Conservation (phyloP, 2,113 vertebrate species). For the Aix galericulata region DNA sequence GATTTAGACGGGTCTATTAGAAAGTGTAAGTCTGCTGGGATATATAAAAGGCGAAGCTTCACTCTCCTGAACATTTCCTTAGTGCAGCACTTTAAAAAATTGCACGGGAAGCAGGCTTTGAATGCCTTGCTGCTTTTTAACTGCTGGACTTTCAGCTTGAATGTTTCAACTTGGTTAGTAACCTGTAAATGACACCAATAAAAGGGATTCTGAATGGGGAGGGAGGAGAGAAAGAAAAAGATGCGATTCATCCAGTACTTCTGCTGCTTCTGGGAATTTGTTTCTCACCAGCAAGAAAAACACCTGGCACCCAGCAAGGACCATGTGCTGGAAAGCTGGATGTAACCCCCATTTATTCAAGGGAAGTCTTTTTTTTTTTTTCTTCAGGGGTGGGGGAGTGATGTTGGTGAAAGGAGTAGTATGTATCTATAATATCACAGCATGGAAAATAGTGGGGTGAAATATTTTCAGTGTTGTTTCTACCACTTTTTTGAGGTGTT, state of each 20-base stretch:
- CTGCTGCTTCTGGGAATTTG: background rate
- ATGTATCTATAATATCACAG: background rate
- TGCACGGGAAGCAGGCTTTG: slow-evolving; percentile 31
- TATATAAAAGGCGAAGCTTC: slow-evolving; percentile 58
- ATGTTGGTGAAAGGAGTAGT: background rate
- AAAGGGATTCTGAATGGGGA: slow-evolving; percentile 28
- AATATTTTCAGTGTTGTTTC: background rate
- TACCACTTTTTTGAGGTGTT: background rate
- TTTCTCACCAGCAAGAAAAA: background rate
- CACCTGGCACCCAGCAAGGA: background rate
- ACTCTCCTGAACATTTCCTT: slow-evolving; percentile 56
- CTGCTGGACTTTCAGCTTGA: slow-evolving; percentile 61
- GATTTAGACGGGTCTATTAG: slow-evolving; percentile 68
- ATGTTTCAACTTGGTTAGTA: slow-evolving; percentile 70
- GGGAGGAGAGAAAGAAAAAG: slow-evolving; percentile 3
- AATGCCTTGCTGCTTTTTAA: slow-evolving; percentile 60
- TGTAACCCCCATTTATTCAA: background rate
- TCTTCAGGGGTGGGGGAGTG: no score
- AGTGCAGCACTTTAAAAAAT: slow-evolving; percentile 63
- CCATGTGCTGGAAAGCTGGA: background rate
- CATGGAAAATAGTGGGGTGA: background rate
- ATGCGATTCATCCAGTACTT: background rate
- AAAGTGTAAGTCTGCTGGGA: slow-evolving; percentile 61
- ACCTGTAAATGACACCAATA: slow-evolving; percentile 68
- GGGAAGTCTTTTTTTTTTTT: background rate